Percentiles rank a stretch among this genome's conserved stretches.
phyloP scores from a whole-genome alignment of 2,797 vertebrate genomes.

The Muraenolepis orangiensis region DNA sequence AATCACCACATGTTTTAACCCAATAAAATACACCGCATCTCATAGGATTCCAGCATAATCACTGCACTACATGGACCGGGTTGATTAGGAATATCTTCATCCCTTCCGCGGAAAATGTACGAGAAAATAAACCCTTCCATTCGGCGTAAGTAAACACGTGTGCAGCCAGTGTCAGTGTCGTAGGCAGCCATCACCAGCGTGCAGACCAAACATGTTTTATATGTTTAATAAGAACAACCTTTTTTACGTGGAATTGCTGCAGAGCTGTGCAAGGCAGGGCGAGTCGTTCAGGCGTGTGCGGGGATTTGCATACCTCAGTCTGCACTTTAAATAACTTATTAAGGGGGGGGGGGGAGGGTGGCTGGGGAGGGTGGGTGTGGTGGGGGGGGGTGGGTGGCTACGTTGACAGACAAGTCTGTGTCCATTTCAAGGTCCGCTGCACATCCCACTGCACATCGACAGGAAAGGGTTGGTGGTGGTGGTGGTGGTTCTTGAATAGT shows the following conservation, averaged over 20 bases:
- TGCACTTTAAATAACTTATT: constrained; percentile 46
- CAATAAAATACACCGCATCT: neutral
- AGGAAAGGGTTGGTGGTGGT: no score
- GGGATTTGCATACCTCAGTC: constrained; percentile 49
- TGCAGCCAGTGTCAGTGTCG: no score
- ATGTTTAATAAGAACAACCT: no score
- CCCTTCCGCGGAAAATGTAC: neutral
- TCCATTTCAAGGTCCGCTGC: constrained; percentile 51
- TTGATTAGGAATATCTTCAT: neutral
- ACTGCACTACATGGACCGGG: neutral
- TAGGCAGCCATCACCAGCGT: no score
- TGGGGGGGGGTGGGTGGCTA: no score
- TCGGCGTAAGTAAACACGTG: neutral
- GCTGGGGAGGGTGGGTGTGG: no score
- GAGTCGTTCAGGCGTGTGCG: constrained; percentile 5
- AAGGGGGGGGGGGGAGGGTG: no score
- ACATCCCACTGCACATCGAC: no score
- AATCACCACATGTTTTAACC: neutral
- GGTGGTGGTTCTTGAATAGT: constrained; percentile 28
- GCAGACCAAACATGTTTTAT: no score
- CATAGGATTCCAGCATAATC: neutral
- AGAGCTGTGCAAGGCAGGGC: neutral
- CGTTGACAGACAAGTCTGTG: constrained; percentile 23
- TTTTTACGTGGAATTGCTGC: constrained; percentile 12
- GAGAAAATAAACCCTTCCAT: neutral